Conservation (phyloP, 2,888 invertebrate species). For the Thymelicus acteon region DNA sequence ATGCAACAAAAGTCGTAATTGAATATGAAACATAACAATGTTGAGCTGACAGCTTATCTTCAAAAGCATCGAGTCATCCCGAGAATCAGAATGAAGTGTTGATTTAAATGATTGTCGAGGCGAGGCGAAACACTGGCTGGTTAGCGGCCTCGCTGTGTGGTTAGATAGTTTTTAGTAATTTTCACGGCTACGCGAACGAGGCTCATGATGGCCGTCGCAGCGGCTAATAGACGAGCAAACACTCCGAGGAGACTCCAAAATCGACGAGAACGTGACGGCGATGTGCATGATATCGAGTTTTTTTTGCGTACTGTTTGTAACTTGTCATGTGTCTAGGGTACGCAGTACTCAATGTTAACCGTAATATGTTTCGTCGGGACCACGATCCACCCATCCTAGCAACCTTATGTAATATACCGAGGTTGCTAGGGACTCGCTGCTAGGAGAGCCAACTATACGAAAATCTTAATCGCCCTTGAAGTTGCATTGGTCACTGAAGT, state of each 20-base stretch:
- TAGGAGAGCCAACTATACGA: no score
- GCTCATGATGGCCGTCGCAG: conserved; percentile 23
- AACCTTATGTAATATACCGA: no score
- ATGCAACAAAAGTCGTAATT: no score
- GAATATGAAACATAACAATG: no score
- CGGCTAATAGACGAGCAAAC: conserved; percentile 24
- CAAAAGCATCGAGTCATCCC: conserved; percentile 16
- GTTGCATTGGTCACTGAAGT: no score
- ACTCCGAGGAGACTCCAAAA: conserved; percentile 5
- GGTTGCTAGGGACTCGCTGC: no score
- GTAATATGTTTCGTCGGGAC: no score
- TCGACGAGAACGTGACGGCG: neutral
- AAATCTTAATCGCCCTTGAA: no score
- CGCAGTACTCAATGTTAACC: no score
- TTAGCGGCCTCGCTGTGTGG: conserved; percentile 17
- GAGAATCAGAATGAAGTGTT: conserved; percentile 3
- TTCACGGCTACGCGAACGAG: conserved; percentile 17
- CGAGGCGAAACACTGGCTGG: conserved; percentile 22
- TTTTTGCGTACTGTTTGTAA: no score
- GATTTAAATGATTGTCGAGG: conserved; percentile 24
- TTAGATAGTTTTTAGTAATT: conserved; percentile 30
- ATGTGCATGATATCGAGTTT: conserved; percentile 12
- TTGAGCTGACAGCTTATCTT: conserved; percentile 8
- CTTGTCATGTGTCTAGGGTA: no score
- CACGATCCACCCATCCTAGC: no score